Evolutionary conservation across 2,113 vertebrate species (phyloP).

Genomic region (Menidia beryllina): DNA sequence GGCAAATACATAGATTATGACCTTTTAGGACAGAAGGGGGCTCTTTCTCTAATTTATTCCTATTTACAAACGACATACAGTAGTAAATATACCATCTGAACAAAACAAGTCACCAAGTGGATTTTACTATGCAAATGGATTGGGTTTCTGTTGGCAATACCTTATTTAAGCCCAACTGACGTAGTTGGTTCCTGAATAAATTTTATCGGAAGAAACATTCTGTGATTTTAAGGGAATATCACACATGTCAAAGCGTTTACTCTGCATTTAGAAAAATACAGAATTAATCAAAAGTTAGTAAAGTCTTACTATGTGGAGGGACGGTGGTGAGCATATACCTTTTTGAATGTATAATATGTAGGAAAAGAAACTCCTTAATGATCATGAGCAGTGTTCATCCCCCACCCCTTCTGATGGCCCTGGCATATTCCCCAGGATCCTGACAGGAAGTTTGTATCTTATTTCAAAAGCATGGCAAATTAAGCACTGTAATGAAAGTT

Average conservation of each 20-base stretch:
- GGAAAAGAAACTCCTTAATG: too few relatives aligned
- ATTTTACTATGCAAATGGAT: too few relatives aligned
- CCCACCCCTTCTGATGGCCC: too few relatives aligned
- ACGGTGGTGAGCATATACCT: neutral
- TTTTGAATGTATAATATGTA: too few relatives aligned
- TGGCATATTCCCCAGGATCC: too few relatives aligned
- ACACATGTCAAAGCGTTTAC: neutral
- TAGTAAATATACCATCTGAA: neutral
- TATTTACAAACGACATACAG: neutral
- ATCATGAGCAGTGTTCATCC: too few relatives aligned
- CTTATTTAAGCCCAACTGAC: neutral
- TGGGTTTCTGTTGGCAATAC: neutral
- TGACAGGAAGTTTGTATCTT: too few relatives aligned
- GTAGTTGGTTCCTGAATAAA: neutral
- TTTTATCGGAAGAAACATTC: neutral
- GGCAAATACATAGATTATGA: slow-evolving; percentile 1
- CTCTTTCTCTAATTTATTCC: neutral
- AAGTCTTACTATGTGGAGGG: neutral
- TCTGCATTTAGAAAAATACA: neutral
- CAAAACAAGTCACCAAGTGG: neutral
- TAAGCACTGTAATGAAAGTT: too few relatives aligned
- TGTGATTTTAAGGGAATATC: neutral
- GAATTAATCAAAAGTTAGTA: too few relatives aligned
- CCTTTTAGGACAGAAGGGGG: neutral
- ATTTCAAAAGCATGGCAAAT: too few relatives aligned